Conservation (phyloP, 2,797 vertebrate species). For the Periparus ater region DNA sequence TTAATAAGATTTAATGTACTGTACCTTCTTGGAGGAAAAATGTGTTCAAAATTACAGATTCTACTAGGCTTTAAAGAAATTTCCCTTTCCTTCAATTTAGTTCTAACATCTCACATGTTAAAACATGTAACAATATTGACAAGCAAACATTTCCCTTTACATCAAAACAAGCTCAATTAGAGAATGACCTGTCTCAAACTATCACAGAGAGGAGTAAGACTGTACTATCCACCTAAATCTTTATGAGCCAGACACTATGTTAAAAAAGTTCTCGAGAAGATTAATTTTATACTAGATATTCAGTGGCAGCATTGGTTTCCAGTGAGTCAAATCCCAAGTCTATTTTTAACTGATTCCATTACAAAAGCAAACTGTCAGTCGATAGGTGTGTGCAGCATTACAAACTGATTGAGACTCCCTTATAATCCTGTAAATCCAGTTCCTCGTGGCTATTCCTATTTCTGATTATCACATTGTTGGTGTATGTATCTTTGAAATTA, state of each 20-base stretch:
- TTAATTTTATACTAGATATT: neutral
- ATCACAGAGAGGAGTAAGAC: neutral
- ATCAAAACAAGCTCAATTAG: neutral
- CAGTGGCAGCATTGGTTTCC: neutral
- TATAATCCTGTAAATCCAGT: neutral
- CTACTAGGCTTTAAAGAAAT: neutral
- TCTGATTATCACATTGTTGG: neutral
- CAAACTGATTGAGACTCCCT: neutral
- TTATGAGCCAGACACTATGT: neutral
- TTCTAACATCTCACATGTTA: neutral
- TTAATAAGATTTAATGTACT: neutral
- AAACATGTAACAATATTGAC: neutral
- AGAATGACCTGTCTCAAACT: neutral
- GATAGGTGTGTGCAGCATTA: neutral
- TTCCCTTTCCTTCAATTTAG: neutral
- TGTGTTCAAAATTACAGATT: neutral
- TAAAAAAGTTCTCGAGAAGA: neutral
- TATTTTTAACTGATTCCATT: conserved; percentile 19
- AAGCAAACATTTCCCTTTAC: neutral
- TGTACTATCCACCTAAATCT: neutral
- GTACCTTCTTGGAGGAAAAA: neutral
- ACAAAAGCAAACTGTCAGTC: conserved; percentile 2
- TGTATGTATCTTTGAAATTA: neutral
- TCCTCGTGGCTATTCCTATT: neutral
- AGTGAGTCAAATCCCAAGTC: neutral